Base-by-base conservation (phyloP, 2,797 vertebrate genomes). In the Sparidentex hasta region DNA sequence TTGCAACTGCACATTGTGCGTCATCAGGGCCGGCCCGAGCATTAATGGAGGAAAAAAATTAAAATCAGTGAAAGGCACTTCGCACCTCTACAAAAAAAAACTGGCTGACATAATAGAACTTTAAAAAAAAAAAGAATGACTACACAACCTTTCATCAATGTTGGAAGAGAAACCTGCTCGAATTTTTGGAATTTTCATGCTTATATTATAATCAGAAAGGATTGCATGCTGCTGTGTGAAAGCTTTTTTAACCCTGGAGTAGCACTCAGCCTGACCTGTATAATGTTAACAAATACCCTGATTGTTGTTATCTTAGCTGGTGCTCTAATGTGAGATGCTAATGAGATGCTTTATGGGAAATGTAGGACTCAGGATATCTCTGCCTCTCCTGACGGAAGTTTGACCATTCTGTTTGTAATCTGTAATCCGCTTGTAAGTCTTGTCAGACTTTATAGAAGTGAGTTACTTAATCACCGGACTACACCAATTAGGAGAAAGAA, bases 401-500 rank as follows among this genome's bases (percentile, higher is more conserved):
- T 52, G 14, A 66, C 4, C 20, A 1, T n/a, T 0, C 13, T 66
- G 38, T 58, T 21, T 62, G 41, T 17, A 62, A 21, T 62, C 54
- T 47, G 25, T n/a, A n/a, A n/a, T n/a, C 33, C 13, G 29, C 43
- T 21, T 11, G 25, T 21, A 25, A 46, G 27, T 23, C 20, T 11
- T 12, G 1, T 5, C 21, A 38, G 33, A 8, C 12, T 61, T 61
- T 33, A 57, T n/a, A 5, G 21, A 29, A 33, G 46, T 33, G 25
- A 65, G 63, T 11, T 12, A 54, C 29, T 43, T 43, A 67, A 67
- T 68, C 25, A 21, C 33, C 23, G 65, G 16, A 43, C n/a, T 16
- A 12, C 61, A 63, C 20, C 1, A 11, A 23, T 62, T 38, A 38
- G 7, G 9, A 38, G 38, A 38, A 38, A 38, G 38, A 27, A 41